Base-by-base conservation (phyloP, 2,113 vertebrate species). In the Leucopsar rothschildi region DNA sequence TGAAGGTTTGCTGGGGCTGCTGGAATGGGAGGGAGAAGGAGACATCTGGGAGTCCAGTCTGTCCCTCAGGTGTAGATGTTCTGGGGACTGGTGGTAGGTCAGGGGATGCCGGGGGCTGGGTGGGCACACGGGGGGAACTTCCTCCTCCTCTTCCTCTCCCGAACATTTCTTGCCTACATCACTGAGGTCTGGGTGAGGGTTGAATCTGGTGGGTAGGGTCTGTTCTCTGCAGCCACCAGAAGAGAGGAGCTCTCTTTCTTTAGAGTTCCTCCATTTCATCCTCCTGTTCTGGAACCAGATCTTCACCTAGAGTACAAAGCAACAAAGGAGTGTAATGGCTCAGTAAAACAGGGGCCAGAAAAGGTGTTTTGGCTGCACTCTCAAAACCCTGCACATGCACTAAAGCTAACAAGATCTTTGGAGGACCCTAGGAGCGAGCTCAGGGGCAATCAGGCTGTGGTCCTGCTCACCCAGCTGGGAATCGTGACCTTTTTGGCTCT, bases 211-310 rank as follows among this genome's bases (percentile, higher is more conserved):
- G 90, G 99, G 99, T 8, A 99, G 97, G 15, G 99, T 99, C 97
- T 99, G 99, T 75, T 99, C 99, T 22, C 99, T 97, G 95, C 99
- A 99, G 68, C 99, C 99, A 1, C 99, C 99, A 0, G 99, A 98
- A 0, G 99, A 99, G 72, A 99, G 97, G 27, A 99, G 98, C 94
- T 99, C 99, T n/a, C 99, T 97, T 86, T 99, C 99, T 91, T 99
- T 99, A 55, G 98, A 99, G 97, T 99, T 99, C 50, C 99, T 98
- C 99, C 99, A 99, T 79, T 99, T 99, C 99, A 99, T 99, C 90
- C 99, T 98, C 71, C 99, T 98, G 97, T 99, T 99, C 94, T 99
- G 99, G 96, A 99, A 99, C 99, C 99, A 99, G 96, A 99, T 99
- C 97, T 99, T 99, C 82, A 99, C 99, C 99, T 99, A 47, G 11